Evolutionary conservation across 1,140 invertebrate genomes (phyloP), one percentile per base, ranked within the genome.

Genomic region (Lordiphosa collinella): DNA sequence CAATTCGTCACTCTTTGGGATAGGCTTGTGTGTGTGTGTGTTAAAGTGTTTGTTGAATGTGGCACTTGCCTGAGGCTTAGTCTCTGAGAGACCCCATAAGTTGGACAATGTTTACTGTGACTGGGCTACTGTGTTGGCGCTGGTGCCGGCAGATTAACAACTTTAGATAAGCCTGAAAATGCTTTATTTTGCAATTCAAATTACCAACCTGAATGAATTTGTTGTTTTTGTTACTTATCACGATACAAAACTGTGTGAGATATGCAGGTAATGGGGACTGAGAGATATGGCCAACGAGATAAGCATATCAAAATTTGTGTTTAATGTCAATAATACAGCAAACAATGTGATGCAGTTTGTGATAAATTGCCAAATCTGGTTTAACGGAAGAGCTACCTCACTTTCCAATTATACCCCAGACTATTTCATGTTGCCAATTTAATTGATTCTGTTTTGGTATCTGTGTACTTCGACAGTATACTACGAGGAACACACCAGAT

Each of bases 151-250:
- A 69, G 75, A 80, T 80, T 35, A n/a, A 31, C 38, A 34, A 22
- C 10, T 32, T 1, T 22, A 49, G 75, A 80, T 82, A 75, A 82
- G 50, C 29, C 10, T n/a, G 36, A 34, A 56, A 54, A 38, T 38
- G 22, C 14, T 46, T 34, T 22, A 36, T 62, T 80, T 70, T 70
- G 75, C 75, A 80, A 82, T 80, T 59, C 51, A 70, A 80, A 82
- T 75, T 67, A 56, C 44, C 36, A 47, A 41, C 53, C 56, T 53
- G 55, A 58, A 70, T 66, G 57, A 35, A 48, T 54, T 53, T 37
- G 32, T 11, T 11, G 18, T 18, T 18, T 2, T 18, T 37, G 32
- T 11, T 18, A 22, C 34, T 22, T 65, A 55, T 47, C 63, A 35
- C 58, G 49, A 65, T 59, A 41, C 35, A 35, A 60, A 43, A 52